A percentile compares a stretch with the other conserved stretches of the same genome.
These are phyloP conservation scores for Etheostoma spectabile DNA, from an alignment of 2,113 vertebrate genomes.

Conservation along the genomic window DNA sequence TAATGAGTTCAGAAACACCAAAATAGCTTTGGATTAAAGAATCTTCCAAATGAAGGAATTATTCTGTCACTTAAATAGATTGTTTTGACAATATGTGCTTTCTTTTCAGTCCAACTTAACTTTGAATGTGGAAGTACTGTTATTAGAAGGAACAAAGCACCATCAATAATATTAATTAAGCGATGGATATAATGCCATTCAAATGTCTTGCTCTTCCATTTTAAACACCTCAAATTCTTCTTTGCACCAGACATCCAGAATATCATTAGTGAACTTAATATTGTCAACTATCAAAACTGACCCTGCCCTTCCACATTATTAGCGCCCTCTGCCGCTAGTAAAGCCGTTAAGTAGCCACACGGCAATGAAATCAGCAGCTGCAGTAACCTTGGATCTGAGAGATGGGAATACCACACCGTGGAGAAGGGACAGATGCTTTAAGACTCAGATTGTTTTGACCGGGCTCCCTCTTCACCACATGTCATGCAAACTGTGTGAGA, in stretches of 20 bases:
- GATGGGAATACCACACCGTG: constrained; percentile 76
- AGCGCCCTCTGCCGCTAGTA: constrained; percentile 55
- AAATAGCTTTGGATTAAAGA: constrained; percentile 77
- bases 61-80: constrained; percentile 65
- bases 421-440: constrained; percentile 80
- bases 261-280: constrained; percentile 58
- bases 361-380: constrained; percentile 74
- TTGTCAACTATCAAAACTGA: constrained; percentile 64
- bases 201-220: constrained; percentile 52
- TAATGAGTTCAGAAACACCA: constrained; percentile 75
- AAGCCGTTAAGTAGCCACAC: constrained; percentile 77
- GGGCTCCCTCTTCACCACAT: constrained; percentile 83
- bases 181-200: constrained; percentile 58
- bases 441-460: constrained; percentile 81
- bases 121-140: constrained; percentile 72
- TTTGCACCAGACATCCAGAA: constrained; percentile 53
- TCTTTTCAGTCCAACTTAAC: constrained; percentile 63
- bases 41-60: constrained; percentile 67
- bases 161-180: constrained; percentile 70
- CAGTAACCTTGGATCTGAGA: constrained; percentile 79
- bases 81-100: constrained; percentile 65
- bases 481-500: constrained; percentile 86
- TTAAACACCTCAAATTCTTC: constrained; percentile 46
- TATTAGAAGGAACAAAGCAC: constrained; percentile 72
- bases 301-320: constrained; percentile 64